These are phyloP conservation scores for Thymelicus lineola DNA, from an alignment of 2,888 invertebrate species.

Conservation along the genomic window DNA sequence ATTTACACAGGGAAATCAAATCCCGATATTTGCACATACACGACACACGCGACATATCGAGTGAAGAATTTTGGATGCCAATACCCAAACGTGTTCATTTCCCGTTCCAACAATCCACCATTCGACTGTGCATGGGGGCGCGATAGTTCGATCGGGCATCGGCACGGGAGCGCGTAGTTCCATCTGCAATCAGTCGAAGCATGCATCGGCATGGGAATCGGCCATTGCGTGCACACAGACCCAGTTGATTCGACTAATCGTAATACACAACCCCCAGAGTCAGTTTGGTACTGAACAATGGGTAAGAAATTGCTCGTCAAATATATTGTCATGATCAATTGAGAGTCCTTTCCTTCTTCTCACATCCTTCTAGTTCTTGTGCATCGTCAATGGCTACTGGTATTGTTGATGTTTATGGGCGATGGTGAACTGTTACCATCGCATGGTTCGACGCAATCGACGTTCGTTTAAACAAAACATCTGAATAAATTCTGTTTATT, in stretches of 20 bases:
- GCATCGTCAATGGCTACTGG: no score
- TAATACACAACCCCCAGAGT: background rate
- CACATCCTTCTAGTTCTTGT: no score
- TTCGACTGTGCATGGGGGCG: constrained; percentile 4
- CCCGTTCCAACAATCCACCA: constrained; percentile 24
- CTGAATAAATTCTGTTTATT: no score
- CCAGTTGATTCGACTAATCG: background rate
- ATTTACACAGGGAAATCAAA: background rate
- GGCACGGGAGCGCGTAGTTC: background rate
- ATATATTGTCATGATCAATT: no score
- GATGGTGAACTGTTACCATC: no score
- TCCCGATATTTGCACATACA: background rate
- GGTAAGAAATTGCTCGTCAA: no score
- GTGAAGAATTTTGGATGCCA: constrained; percentile 16
- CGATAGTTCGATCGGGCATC: constrained; percentile 12
- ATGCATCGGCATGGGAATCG: constrained; percentile 6
- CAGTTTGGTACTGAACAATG: background rate
- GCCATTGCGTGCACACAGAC: background rate
- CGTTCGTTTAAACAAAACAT: no score
- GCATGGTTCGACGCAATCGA: no score
- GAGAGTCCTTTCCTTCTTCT: no score
- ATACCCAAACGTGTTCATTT: constrained; percentile 29
- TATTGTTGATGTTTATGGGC: no score
- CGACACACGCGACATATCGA: background rate
- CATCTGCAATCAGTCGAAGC: background rate